A percentile compares a stretch with the other conserved stretches of the same genome.
phyloP scores from a whole-genome alignment of 2,113 vertebrate species.

The Riparia riparia region DNA sequence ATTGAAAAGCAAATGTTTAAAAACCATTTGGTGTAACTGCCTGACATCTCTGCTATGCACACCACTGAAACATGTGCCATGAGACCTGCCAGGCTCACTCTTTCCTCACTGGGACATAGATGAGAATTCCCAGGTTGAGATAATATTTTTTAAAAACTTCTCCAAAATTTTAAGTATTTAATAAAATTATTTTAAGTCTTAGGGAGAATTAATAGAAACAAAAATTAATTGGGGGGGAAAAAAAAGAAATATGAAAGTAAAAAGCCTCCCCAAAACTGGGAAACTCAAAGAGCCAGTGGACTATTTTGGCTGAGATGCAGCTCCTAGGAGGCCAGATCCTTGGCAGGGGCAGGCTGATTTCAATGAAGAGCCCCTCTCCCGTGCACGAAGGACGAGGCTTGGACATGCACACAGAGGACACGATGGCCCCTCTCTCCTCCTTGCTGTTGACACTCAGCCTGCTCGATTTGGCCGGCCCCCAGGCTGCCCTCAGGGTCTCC shows the following conservation, averaged over 20 bases:
- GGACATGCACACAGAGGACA: rapidly evolving
- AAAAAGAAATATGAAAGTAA: neutral
- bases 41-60: neutral
- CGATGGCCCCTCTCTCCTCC: rapidly evolving
- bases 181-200: neutral
- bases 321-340: neutral
- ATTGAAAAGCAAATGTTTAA: neutral
- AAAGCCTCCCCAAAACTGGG: neutral
- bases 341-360: neutral
- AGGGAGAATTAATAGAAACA: neutral
- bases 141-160: neutral
- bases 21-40: neutral
- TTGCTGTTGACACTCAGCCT: neutral
- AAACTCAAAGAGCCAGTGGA: neutral
- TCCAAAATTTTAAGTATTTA: neutral
- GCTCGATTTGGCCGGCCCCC: rapidly evolving
- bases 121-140: neutral
- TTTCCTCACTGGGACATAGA: neutral
- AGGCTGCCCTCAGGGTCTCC: neutral
- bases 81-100: neutral
- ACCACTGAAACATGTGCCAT: neutral
- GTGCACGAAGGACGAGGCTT: neutral
- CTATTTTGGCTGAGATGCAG: neutral
- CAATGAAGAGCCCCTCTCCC: neutral
- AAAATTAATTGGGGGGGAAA: neutral